These are phyloP conservation scores for Sylvia borin DNA, from an alignment of 2,797 vertebrate genomes.

Conservation along the genomic window DNA sequence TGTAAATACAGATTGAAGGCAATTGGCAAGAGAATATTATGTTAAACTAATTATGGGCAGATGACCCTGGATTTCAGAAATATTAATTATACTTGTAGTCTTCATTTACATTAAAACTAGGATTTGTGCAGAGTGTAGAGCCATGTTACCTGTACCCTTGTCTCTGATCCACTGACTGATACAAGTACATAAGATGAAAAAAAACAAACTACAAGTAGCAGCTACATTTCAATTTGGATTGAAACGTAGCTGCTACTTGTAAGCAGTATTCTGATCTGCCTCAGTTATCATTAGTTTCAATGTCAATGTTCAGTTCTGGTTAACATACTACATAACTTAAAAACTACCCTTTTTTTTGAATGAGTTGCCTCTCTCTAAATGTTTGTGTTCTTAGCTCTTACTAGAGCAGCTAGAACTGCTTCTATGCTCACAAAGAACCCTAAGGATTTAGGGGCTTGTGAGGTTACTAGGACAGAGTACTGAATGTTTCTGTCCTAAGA, in stretches of 20 bases:
- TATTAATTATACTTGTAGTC: slow-evolving; percentile 16
- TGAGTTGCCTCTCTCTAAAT: neutral
- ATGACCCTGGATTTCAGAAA: slow-evolving; percentile 30
- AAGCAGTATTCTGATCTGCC: neutral
- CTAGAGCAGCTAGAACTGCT: neutral
- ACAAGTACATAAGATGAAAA: neutral
- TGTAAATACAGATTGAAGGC: slow-evolving; percentile 4
- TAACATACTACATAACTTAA: neutral
- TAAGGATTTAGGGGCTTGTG: neutral
- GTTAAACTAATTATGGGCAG: slow-evolving; percentile 34
- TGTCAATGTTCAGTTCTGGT: neutral
- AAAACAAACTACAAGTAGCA: neutral
- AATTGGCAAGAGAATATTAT: neutral
- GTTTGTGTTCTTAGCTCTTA: neutral
- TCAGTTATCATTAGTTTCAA: neutral
- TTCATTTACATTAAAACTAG: neutral
- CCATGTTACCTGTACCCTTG: neutral
- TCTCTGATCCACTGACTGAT: neutral
- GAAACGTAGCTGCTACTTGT: neutral
- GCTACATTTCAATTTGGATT: neutral
- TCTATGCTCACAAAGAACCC: neutral
- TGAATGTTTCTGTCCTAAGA: neutral
- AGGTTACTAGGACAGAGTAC: neutral
- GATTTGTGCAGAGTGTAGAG: neutral
- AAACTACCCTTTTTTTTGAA: neutral